A percentile compares a stretch with the other conserved stretches of the same genome.
Evolutionary conservation across 2,888 invertebrate species (phyloP).

Genomic region (Myopa tessellatipennis): DNA sequence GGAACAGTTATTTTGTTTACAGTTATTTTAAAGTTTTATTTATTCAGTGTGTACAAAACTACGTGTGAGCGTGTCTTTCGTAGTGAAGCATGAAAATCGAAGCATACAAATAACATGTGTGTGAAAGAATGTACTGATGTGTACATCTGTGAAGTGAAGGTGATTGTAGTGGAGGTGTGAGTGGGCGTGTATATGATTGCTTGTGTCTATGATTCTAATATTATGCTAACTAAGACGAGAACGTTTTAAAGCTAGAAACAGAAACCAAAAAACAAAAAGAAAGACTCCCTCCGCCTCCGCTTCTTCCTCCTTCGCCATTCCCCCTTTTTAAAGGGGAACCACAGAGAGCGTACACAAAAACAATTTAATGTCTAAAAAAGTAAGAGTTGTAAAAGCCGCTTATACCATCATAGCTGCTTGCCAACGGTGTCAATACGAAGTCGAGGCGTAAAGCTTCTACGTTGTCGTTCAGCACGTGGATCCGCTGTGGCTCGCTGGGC

Average conservation of each 20-base stretch:
- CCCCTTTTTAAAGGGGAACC: background rate
- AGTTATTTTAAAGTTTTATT: no score
- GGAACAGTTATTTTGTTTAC: no score
- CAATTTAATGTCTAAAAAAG: conserved; percentile 62
- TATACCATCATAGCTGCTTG: conserved; percentile 66
- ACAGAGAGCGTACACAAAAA: background rate
- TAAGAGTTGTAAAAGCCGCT: conserved; percentile 66
- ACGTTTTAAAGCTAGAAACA: conserved; percentile 2
- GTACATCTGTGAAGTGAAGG: background rate
- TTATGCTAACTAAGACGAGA: background rate
- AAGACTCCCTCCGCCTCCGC: background rate
- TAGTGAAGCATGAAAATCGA: background rate
- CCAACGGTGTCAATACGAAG: conserved; percentile 64
- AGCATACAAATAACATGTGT: conserved; percentile 12
- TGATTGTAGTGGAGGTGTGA: background rate
- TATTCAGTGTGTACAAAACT: no score
- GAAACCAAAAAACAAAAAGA: background rate
- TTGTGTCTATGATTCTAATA: conserved; percentile 10
- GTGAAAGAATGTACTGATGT: background rate
- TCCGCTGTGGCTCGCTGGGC: conserved; percentile 66
- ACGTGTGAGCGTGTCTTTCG: no score
- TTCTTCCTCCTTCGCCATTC: no score
- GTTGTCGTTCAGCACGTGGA: conserved; percentile 66
- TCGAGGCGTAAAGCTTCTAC: conserved; percentile 63
- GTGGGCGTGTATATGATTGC: background rate